Evolutionary conservation across 2,888 invertebrate species (phyloP).

Genomic region (Trissolcus japonicus): DNA sequence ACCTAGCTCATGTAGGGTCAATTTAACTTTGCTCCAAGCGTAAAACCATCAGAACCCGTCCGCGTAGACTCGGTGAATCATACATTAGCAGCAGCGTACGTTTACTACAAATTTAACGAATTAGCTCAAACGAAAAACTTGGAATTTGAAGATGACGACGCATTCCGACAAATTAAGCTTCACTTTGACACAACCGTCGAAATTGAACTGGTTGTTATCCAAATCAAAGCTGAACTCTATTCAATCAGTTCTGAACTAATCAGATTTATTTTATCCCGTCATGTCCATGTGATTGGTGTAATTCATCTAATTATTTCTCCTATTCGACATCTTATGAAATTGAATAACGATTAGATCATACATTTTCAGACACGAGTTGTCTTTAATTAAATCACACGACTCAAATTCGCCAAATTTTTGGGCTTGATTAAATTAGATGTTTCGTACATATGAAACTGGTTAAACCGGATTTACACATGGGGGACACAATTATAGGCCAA

Average conservation of each 20-base stretch:
- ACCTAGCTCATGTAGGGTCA: slow-evolving; percentile 1
- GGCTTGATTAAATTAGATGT: slow-evolving; percentile 30
- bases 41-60: slow-evolving; percentile 9
- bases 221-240: slow-evolving; percentile 26
- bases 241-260: slow-evolving; percentile 36
- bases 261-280: slow-evolving; percentile 19
- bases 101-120: background rate
- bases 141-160: slow-evolving; percentile 1
- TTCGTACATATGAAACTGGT: slow-evolving; percentile 23
- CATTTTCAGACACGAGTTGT: background rate
- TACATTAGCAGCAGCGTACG: slow-evolving; percentile 31
- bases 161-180: background rate
- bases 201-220: slow-evolving; percentile 28
- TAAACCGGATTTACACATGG: slow-evolving; percentile 31
- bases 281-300: slow-evolving; percentile 25
- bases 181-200: slow-evolving; percentile 6
- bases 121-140: slow-evolving; percentile 3
- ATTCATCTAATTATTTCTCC: too few relatives aligned
- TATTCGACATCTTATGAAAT: too few relatives aligned
- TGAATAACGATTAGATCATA: background rate
- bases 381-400: slow-evolving; percentile 10
- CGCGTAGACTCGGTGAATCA: slow-evolving; percentile 20
- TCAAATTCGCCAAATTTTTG: slow-evolving; percentile 23
- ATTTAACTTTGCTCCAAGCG: slow-evolving; percentile 32
- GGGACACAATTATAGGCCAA: slow-evolving; percentile 26